Evolutionary conservation across 2,797 vertebrate species (phyloP), one percentile per base, ranked within the genome.

Genomic region (Dryobates pubescens): DNA sequence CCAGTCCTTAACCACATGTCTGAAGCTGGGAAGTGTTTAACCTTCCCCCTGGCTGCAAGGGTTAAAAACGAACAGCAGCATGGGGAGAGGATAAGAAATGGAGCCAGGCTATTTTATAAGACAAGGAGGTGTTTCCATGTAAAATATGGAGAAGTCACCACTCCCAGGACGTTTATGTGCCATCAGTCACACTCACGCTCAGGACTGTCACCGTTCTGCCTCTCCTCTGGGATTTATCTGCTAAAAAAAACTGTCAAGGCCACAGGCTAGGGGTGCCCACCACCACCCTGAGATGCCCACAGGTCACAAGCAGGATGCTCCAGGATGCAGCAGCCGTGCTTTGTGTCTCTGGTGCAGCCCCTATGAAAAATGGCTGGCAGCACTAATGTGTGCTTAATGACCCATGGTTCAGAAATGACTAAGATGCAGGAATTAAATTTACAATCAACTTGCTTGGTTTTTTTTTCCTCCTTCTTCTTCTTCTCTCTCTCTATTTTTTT

Each of bases 351-450:
- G 68, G 30, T 13, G 54, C 74, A 63, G 59, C 69, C 85, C 86
- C 86, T 69, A 1, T 92, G 94, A 94, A 80, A 90, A 92, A 93
- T 79, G 65, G 74, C 72, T 64, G 51, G 47, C 82, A 59, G 77
- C 30, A 41, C 80, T 95, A 94, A 94, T 90, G 87, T 73, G 85
- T 80, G 88, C 19, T 73, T 96, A 95, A 94, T 89, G 94, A 94
- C 92, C 82, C 88, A 0, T 78, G 92, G 47, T 11, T 83, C 89
- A 86, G 78, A 89, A 95, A 95, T 82, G 84, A 91, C 88, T 85
- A 83, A 53, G 68, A 94, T 72, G 79, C 85, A 81, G 90, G 86
- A 96, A 95, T 92, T 95, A 95, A 94, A 96, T 94, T 92, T 86
- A 94, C 81, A 82, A 83, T 91, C 78, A 88, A 86, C 69, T 85